Base-by-base conservation (phyloP, 2,113 vertebrate genomes). In the Neogale vison region DNA sequence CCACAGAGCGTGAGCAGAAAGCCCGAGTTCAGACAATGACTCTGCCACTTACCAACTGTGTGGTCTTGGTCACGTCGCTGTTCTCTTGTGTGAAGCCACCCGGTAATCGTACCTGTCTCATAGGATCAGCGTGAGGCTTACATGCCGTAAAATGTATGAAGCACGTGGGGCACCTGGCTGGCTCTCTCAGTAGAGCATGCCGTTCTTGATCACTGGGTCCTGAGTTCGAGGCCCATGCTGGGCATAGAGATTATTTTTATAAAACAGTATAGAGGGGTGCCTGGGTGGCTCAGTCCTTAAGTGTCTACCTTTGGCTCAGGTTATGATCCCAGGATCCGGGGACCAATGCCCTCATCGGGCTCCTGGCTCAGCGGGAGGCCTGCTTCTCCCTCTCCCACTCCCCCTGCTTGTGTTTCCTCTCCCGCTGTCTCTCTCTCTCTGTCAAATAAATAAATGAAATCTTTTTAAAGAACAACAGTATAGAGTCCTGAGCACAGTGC, bases 51-150 rank as follows among this genome's bases (percentile, higher is more conserved):
- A 24, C n/a, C 24, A 20, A 39, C 81, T 47, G 45, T 20, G 36
- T 93, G 96, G 47, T 76, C 50, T 81, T 76, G 76, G 76, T 76
- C 65, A 1, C 13, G 82, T 63, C 81, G 2, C 76, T 85, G 15
- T 10, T 65, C 21, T 76, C 14, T 7, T 45, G 24, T 57, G 61
- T 47, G n/a, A 90, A 45, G 39, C 9, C 36, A 52, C 15, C 6
- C 36, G 18, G 21, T n/a, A 18, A 26, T 4, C 11, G 24, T 15
- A 18, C 24, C 36, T 26, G 18, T 17, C 29, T 23, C 10, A 0
- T 0, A 36, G 82, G 89, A 9, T 50, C 8, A 29, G 1, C 9
- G 52, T 13, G 79, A 85, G 76, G 29, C 42, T 69, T 23, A 12
- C 3, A 6, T 4, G 29, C 10, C 0, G 1, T 9, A 9, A 47